Evolutionary conservation across 2,888 invertebrate genomes (phyloP).

Genomic region (Cephalotes varians): DNA sequence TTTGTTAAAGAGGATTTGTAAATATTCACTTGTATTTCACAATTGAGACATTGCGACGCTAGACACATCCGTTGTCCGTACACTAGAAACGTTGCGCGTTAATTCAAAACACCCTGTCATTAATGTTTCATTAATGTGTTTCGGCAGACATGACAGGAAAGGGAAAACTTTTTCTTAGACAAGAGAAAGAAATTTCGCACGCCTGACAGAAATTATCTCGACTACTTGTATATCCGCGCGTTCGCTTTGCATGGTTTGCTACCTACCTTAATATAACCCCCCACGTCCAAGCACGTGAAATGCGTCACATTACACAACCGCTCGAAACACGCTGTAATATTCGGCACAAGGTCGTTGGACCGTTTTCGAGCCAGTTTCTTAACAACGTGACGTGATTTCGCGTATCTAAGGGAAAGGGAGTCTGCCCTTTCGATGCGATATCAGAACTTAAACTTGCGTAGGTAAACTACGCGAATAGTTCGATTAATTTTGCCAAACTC

Average conservation of each 20-base stretch:
- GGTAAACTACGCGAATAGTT: not conserved
- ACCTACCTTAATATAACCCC: slow-evolving; percentile 59
- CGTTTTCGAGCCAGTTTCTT: slow-evolving; percentile 70
- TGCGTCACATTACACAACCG: slow-evolving; percentile 62
- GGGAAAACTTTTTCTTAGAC: too few species aligned
- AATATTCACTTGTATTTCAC: slow-evolving; percentile 2
- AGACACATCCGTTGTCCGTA: not conserved
- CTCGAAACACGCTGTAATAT: slow-evolving; percentile 72
- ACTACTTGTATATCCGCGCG: not conserved
- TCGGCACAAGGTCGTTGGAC: slow-evolving; percentile 81
- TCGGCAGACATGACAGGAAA: not conserved
- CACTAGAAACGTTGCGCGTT: slow-evolving; percentile 19
- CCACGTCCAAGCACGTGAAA: slow-evolving; percentile 55
- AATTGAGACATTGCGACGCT: slow-evolving; percentile 1
- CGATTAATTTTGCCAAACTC: too few species aligned
- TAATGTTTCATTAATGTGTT: not conserved
- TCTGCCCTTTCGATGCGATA: not conserved
- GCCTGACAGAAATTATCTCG: not conserved
- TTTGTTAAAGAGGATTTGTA: slow-evolving; percentile 19
- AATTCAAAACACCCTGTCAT: not conserved
- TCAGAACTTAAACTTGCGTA: not conserved
- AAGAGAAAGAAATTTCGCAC: not conserved
- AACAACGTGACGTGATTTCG: slow-evolving; percentile 57
- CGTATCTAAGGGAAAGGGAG: not conserved
- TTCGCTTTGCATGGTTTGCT: slow-evolving; percentile 56